Evolutionary conservation across 2,113 vertebrate species (phyloP), one percentile per base, ranked within the genome.

Genomic region (Rhea americana): DNA sequence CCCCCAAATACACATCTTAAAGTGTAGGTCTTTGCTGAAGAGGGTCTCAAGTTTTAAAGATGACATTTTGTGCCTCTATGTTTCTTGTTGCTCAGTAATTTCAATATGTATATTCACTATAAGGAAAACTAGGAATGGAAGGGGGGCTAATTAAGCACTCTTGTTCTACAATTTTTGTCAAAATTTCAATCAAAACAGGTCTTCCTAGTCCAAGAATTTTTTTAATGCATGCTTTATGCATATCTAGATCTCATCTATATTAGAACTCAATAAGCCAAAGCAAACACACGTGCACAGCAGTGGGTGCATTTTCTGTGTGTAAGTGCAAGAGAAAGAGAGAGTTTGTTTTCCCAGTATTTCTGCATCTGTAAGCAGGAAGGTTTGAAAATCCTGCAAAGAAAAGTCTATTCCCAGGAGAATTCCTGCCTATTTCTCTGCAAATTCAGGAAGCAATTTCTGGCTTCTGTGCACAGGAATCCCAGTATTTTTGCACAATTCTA

Each of bases 331-430:
- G 70, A 26, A n/a, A 55, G 32, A 37, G 55, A 19, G 47, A 87
- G 81, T 89, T 90, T 88, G 68, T 75, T 92, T 93, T 93, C 82
- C 77, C 67, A 67, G 56, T 81, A 72, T 87, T 95, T 92, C 90
- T 96, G 94, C 91, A 90, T 94, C 82, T 93, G 74, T 91, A 91
- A 92, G 87, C 56, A 94, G 88, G 81, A 85, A 95, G 84, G 88
- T 84, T 94, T 95, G 76, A 93, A 97, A 95, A 90, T 80, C 85
- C 62, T 76, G 89, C 71, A 88, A 93, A 93, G 89, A 89, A 58
- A 96, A 93, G 75, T 95, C 47, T 92, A 74, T 73, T 95, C 91
- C 88, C 80, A 59, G 70, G 85, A 94, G 93, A 97, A 93, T 95
- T 89, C 80, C 67, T 71, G 71, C 47, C 84, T 94, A 10, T 0